Percentiles rank a stretch among this genome's conserved stretches.
Conservation (phyloP, 2,113 vertebrate species). For the Talpa occidentalis region DNA sequence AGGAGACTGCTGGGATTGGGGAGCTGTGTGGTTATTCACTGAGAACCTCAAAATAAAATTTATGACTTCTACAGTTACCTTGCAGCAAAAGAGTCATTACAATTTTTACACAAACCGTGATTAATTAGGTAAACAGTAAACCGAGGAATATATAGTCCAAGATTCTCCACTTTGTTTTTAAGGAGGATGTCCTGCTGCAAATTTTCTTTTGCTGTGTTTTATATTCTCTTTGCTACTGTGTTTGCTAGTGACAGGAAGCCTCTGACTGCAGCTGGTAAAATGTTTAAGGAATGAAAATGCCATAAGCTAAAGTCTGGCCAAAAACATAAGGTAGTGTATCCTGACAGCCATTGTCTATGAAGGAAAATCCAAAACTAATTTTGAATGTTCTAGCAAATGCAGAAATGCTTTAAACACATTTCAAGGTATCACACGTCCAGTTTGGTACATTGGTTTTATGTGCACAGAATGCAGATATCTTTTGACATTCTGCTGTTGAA, state of each 20-base stretch:
- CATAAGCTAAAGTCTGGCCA: slow-evolving; percentile 50
- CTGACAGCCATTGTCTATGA: slow-evolving; percentile 79
- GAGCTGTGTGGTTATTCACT: neutral
- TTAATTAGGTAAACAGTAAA: slow-evolving; percentile 7
- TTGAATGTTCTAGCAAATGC: slow-evolving; percentile 81
- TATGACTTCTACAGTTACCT: neutral
- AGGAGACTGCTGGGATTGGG: accelerated
- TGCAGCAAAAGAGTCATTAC: neutral
- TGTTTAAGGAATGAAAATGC: slow-evolving; percentile 61
- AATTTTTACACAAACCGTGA: neutral
- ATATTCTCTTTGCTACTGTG: slow-evolving; percentile 40
- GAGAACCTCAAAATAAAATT: neutral
- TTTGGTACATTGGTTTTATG: slow-evolving; percentile 48
- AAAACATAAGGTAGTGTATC: slow-evolving; percentile 65
- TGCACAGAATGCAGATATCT: slow-evolving; percentile 81
- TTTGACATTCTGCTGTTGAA: slow-evolving; percentile 79
- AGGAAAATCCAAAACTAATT: slow-evolving; percentile 79
- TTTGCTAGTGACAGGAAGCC: slow-evolving; percentile 2
- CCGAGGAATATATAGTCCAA: neutral
- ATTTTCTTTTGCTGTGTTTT: slow-evolving; percentile 27
- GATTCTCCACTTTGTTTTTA: slow-evolving; percentile 16
- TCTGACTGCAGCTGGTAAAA: slow-evolving; percentile 60
- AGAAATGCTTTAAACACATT: slow-evolving; percentile 78
- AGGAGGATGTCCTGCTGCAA: neutral
- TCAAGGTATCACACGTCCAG: slow-evolving; percentile 67